Evolutionary conservation across 2,113 vertebrate genomes (phyloP), one percentile per base, ranked within the genome.

Genomic region (Turdus rufiventris): DNA sequence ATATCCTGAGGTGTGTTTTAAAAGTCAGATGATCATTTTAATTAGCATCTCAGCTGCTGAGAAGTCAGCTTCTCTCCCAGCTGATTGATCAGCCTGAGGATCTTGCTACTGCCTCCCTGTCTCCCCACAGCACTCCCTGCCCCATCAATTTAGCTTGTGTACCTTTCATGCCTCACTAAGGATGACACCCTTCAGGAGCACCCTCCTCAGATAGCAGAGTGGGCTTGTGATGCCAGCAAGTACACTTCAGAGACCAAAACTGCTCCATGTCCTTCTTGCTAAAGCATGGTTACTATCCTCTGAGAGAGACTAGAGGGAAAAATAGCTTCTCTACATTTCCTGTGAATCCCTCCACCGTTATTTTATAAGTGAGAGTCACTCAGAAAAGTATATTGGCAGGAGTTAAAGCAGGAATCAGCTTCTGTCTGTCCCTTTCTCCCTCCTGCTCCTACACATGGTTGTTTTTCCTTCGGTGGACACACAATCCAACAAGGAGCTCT

Each of bases 121-220:
- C 18, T 74, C 10, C 36, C 66, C 13, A 20, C 2, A n/a, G 45
- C 21, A 12, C 14, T 53, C 33, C 5, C 14, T 61, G 19, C 7
- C 18, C 61, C 19, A 7, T 34, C 18, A 36, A 24, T 72, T 86
- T 53, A n/a, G 10, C 4, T 14, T n/a, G 14, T 13, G 24, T 28
- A 5, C 12, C 6, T 68, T 38, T 31, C 10, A 7, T 31, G 40
- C 19, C 45, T 57, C 0, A 0, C 23, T 63, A 9, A 47, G 14
- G 18, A 6, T 42, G 17, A 14, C 8, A 40, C 2, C 20, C 63
- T 29, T 47, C 63, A 53, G 79, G 31, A 73, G 8, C 31, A 50
- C 4, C 25, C 29, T 63, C 19, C 60, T 31, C 16, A 57, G 36
- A 53, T 0, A 57, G 45, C 51, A 66, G 31, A 2, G 8, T 9